These are phyloP conservation scores for Achlya flavicornis DNA, from an alignment of 2,888 invertebrate species.

Conservation along the genomic window DNA sequence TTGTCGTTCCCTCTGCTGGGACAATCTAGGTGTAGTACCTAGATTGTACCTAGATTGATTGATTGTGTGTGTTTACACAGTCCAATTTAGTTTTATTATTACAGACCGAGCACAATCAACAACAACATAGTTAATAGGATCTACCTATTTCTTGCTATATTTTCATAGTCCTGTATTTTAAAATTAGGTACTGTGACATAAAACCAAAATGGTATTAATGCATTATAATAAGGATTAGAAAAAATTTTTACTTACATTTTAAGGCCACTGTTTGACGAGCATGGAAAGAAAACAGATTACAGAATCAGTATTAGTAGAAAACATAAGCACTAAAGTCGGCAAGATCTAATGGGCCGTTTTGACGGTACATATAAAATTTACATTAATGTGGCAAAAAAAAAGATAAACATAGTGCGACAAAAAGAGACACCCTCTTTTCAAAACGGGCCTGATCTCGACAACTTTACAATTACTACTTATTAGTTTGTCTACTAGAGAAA, in stretches of 20 bases:
- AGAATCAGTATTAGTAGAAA: slow-evolving; percentile 32
- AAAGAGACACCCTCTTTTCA: no score
- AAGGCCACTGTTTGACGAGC: slow-evolving; percentile 73
- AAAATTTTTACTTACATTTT: slow-evolving; percentile 71
- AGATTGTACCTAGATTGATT: no score
- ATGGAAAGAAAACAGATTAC: slow-evolving; percentile 56
- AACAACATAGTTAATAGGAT: not conserved
- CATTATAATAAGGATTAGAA: not conserved
- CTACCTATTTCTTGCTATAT: not conserved
- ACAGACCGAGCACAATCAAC: not conserved
- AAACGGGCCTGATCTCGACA: no score
- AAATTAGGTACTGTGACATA: not conserved
- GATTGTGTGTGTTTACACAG: no score
- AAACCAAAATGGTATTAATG: not conserved
- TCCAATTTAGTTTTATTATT: no score
- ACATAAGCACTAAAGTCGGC: no score
- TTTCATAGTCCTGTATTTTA: not conserved
- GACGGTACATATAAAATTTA: no score
- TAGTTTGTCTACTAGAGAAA: not conserved
- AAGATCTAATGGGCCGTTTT: no score
- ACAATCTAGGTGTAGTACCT: not conserved
- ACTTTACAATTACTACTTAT: not conserved
- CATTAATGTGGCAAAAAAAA: no score
- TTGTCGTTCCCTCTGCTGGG: not conserved
- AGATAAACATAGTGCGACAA: no score